Base-by-base conservation (phyloP, 2,797 vertebrate genomes). In the Alfaro cultratus region DNA sequence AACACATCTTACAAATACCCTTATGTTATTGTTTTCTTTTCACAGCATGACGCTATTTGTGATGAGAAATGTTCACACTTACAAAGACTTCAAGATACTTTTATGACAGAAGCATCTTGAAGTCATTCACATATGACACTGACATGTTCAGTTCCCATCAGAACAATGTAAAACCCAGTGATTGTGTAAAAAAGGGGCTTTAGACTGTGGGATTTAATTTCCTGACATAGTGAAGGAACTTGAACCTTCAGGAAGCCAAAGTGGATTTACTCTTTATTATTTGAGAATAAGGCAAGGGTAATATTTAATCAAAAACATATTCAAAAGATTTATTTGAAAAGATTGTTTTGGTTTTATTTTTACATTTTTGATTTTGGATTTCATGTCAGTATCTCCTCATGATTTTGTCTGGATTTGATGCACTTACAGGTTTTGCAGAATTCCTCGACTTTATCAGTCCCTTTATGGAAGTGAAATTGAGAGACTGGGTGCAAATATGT, bases 191-290 rank as follows among this genome's bases (percentile, higher is more conserved):
- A 76, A 62, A 34, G 43, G 13, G 57, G 43, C 43, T 64, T 76
- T 82, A 46, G 78, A 53, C 53, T 78, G 67, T 77, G 46, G 71
- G 73, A 79, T 81, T 68, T 84, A 74, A 80, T 86, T 81, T 83
- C 60, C 57, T 57, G 77, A 70, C 46, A 80, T 36, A 15, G 34
- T 80, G 49, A 46, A 21, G 76, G 68, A 73, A 83, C 81, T 71
- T 53, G 0, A 76, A 75, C 34, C 70, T 78, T 85, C 36, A 77
- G 1, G 45, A 18, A 31, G 43, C n/a, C 73, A 9, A 1, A 81
- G 71, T 57, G 29, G 53, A 31, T 73, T 76, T 36, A 55, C 4
- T 77, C 62, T 71, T 68, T 82, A 34, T 74, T 75, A 77, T 75
- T 45, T 79, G 67, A 45, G 23, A 62, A 73, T 67, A 11, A 57